Percentiles rank a stretch among this genome's conserved stretches.
Conservation (phyloP, 2,113 vertebrate genomes). For the Neogale vison region DNA sequence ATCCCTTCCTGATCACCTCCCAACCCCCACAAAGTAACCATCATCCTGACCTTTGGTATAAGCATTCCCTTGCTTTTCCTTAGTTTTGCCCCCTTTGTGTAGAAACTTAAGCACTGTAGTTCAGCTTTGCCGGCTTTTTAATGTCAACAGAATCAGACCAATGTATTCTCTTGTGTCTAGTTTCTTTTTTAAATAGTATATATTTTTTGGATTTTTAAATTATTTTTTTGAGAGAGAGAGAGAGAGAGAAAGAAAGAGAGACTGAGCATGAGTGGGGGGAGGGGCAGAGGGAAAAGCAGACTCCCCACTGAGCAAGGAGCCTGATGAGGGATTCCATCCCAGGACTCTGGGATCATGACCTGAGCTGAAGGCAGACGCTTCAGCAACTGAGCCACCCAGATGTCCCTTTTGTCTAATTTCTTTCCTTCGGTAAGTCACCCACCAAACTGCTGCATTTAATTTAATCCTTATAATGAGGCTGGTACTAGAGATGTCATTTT, state of each 20-base stretch:
- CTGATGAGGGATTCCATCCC: too few relatives aligned
- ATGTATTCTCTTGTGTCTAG: not conserved
- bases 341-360: too few relatives aligned
- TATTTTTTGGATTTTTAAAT: too few relatives aligned
- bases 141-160: not conserved
- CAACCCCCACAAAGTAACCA: not conserved
- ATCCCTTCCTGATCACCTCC: not conserved
- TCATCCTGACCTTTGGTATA: not conserved
- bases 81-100: not conserved
- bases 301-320: too few relatives aligned
- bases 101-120: not conserved
- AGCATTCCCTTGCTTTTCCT: not conserved
- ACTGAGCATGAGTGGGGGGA: too few relatives aligned
- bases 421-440: not conserved
- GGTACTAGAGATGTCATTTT: not conserved
- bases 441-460: not conserved
- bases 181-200: not conserved
- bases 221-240: too few relatives aligned
- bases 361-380: too few relatives aligned
- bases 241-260: too few relatives aligned
- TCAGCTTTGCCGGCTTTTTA: not conserved
- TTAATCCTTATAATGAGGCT: not conserved
- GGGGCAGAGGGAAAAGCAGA: too few relatives aligned
- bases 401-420: not conserved
- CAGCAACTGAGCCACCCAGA: too few relatives aligned